Conservation (phyloP, 2,888 invertebrate genomes). For the Troides helena region DNA sequence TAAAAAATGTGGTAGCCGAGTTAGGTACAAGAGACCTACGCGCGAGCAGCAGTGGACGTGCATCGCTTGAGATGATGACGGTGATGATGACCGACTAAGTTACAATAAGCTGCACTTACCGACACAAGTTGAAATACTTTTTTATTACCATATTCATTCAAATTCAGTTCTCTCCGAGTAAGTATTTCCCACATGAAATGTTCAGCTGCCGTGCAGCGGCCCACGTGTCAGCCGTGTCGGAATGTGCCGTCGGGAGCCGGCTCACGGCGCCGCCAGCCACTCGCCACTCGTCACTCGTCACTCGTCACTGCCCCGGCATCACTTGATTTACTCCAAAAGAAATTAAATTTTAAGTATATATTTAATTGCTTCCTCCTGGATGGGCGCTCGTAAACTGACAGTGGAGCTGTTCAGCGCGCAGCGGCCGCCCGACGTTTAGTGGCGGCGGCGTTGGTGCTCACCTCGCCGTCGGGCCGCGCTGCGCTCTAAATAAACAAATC, state of each 20-base stretch:
- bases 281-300: constrained; percentile 42
- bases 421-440: constrained; percentile 38
- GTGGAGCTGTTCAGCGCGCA: constrained; percentile 37
- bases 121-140: too few relatives aligned
- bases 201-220: constrained; percentile 33
- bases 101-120: too few relatives aligned
- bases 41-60: too few relatives aligned
- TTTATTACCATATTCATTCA: too few relatives aligned
- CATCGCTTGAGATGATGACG: too few relatives aligned
- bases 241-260: constrained; percentile 37
- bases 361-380: constrained; percentile 62
- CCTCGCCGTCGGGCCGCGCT: constrained; percentile 31
- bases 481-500: constrained; percentile 25
- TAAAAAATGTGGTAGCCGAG: too few relatives aligned
- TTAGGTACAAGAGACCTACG: too few relatives aligned
- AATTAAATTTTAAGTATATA: constrained; percentile 56
- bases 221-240: constrained; percentile 47
- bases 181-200: background rate
- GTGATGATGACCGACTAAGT: too few relatives aligned
- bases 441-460: constrained; percentile 38
- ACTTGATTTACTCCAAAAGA: constrained; percentile 43
- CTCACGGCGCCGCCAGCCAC: constrained; percentile 34
- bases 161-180: too few relatives aligned
- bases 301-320: constrained; percentile 42
- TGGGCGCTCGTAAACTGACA: constrained; percentile 42